Evolutionary conservation across 1,140 invertebrate genomes (phyloP).

Genomic region (Hormaphis cornu): DNA sequence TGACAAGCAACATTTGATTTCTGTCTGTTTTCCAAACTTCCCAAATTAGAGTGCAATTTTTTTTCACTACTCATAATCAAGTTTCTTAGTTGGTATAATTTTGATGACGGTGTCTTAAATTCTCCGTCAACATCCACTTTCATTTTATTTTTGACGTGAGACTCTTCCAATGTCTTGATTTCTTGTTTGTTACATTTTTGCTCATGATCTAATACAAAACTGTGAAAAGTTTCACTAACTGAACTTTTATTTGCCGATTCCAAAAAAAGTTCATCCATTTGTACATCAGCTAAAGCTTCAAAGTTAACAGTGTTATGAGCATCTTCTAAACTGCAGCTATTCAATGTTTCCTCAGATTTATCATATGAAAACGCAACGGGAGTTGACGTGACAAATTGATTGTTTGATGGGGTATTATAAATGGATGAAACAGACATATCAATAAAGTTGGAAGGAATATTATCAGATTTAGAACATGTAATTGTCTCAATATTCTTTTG

Average conservation of each 20-base stretch:
- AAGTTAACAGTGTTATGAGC: not conserved
- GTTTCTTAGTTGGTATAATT: conserved; percentile 13
- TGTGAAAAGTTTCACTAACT: conserved; percentile 10
- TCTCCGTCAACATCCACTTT: not conserved
- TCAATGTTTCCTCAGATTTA: not conserved
- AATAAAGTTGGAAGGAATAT: not conserved
- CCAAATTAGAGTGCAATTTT: not conserved
- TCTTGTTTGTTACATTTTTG: conserved; percentile 4
- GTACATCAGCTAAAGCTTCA: not conserved
- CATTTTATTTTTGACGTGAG: not conserved
- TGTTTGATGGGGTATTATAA: not conserved
- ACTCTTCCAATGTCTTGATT: not conserved
- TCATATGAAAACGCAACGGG: not conserved
- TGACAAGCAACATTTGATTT: not conserved
- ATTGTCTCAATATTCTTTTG: not conserved
- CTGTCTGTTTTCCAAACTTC: not conserved
- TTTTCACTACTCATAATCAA: conserved; percentile 8
- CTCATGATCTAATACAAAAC: conserved; percentile 2
- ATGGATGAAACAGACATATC: not conserved
- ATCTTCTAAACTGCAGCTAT: not conserved
- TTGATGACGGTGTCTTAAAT: not conserved
- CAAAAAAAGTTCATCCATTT: not conserved
- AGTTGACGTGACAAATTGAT: not conserved
- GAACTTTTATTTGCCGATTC: conserved; percentile 1
- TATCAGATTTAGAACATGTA: not conserved